Evolutionary conservation across 23 tunicate species (phyloP), one percentile per base, ranked within the genome.

Genomic region (Trididemnum clinides): DNA sequence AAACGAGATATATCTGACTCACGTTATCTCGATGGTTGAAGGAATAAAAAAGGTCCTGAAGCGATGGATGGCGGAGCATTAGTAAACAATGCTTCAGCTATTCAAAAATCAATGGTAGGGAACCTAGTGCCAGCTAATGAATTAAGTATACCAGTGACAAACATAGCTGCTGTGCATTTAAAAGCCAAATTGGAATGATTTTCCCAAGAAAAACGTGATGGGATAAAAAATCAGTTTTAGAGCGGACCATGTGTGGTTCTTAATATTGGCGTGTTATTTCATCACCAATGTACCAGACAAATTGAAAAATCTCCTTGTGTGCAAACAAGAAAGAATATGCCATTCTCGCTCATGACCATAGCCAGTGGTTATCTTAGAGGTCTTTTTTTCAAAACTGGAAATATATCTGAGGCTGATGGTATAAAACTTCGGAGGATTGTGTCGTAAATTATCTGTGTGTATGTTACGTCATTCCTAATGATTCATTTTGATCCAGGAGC

Each of bases 401-500:
- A 66, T 31, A 7, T 31, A 30, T 29, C 37, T 10, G 10, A 31
- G 2, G 31, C 25, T 31, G 37, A 66, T 19, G 38, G 18, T 10
- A 37, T 20, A 15, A 73, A 73, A 26, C 33, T 73, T 26, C 80
- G 38, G 25, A 73, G 31, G 80, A 73, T 73, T 5, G 54, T 73
- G 6, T 73, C 80, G 3, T 36, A 73, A 25, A 38, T 73, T 5
- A 38, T 73, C 22, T 4, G n/a, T 73, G 80, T 73, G 18, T 73
- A 73, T 30, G 75, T 33, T 6, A 54, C 54, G 22, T 73, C 80
- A 37, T 73, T 73, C 25, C 12, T 73, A 21, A 73, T 73, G 80
- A 73, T 73, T 2, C 80, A 73, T 28, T 37, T 73, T 5, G n/a
- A 73, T 5, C 80, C 80, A 7, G 38, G 31, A 73, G 57, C 57